These are phyloP conservation scores for Meteorus colon DNA, from an alignment of 2,888 invertebrate species.

Conservation along the genomic window DNA sequence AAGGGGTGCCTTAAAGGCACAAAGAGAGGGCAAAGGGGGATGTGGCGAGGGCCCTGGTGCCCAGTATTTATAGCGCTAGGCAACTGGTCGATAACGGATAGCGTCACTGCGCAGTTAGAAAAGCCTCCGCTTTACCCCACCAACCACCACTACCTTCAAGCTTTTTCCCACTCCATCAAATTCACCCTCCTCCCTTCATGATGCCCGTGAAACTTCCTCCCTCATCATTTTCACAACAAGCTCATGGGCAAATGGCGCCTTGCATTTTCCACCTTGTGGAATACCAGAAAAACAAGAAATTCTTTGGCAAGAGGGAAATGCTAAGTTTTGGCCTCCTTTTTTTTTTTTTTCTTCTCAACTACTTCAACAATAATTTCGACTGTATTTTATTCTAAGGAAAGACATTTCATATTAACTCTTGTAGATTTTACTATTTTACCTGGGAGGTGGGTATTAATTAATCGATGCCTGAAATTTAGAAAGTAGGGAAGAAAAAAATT, in stretches of 20 bases:
- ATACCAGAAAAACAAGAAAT: neutral
- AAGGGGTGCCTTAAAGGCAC: conserved; percentile 25
- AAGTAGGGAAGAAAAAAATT: neutral
- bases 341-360: neutral
- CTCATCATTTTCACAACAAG: conserved; percentile 24
- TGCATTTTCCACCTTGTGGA: conserved; percentile 12
- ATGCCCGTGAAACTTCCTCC: conserved; percentile 34
- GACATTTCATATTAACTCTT: neutral
- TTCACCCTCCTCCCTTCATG: conserved; percentile 6
- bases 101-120: conserved; percentile 69
- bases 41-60: conserved; percentile 61
- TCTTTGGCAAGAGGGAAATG: neutral
- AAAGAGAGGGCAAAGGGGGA: conserved; percentile 46
- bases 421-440: neutral
- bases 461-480: neutral
- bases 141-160: conserved; percentile 17
- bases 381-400: neutral
- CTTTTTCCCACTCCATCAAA: neutral
- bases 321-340: neutral
- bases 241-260: conserved; percentile 28
- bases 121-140: conserved; percentile 41
- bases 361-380: neutral
- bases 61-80: conserved; percentile 71
- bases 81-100: conserved; percentile 69
- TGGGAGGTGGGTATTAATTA: neutral